Percentiles rank a stretch among this genome's conserved stretches.
Evolutionary conservation across 2,797 vertebrate species (phyloP).

Genomic region (Ctenochaetus hawaiiensis): DNA sequence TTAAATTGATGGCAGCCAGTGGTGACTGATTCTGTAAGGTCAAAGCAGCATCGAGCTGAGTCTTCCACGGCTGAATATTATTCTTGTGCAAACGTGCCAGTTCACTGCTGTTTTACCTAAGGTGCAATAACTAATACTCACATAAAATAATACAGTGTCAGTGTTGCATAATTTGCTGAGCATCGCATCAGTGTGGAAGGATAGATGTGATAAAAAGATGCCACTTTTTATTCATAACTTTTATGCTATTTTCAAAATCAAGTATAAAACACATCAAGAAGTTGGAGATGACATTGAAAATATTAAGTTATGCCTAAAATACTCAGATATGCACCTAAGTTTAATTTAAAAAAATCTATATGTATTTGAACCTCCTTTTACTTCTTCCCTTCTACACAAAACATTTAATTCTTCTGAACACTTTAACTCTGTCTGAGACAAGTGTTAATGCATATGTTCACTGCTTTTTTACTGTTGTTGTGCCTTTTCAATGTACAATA

Average conservation of each 20-base stretch:
- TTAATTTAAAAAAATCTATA: neutral
- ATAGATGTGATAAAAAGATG: neutral
- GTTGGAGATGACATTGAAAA: neutral
- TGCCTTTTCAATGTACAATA: neutral
- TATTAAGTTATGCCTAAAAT: too few relatives aligned
- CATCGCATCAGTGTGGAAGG: constrained; percentile 6
- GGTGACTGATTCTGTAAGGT: constrained; percentile 10
- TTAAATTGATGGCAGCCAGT: neutral
- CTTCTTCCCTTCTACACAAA: too few relatives aligned
- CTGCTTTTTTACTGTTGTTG: neutral
- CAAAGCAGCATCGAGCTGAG: neutral
- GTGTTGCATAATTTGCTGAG: constrained; percentile 18
- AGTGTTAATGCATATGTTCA: neutral
- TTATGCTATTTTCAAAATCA: neutral
- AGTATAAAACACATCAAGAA: neutral
- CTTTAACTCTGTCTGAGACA: too few relatives aligned
- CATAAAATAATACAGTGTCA: neutral
- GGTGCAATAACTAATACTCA: neutral
- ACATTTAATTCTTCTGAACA: neutral
- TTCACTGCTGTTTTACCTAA: constrained; percentile 11
- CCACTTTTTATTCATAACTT: neutral
- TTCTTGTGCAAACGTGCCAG: neutral
- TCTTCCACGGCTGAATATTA: neutral
- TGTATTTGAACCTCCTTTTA: too few relatives aligned
- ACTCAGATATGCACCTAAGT: neutral